Percentiles rank a stretch among this genome's conserved stretches.
phyloP scores from a whole-genome alignment of 2,888 invertebrate species.

The Philopedon plagiatum region DNA sequence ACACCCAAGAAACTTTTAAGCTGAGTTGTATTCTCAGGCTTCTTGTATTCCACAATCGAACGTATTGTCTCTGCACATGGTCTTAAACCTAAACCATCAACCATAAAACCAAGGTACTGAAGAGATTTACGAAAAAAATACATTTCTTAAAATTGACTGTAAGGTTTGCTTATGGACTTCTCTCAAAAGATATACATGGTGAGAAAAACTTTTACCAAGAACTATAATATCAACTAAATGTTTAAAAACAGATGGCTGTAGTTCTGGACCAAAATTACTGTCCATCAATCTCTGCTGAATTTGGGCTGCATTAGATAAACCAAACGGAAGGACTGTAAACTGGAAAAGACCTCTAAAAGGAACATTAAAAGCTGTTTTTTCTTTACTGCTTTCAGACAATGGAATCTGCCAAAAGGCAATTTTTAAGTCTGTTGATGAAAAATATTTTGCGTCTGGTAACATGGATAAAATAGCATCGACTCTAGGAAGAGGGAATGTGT shows the following conservation, averaged over 20 bases:
- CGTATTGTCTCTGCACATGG: conserved; percentile 55
- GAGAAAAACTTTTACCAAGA: conserved; percentile 18
- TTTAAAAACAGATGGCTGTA: conserved; percentile 40
- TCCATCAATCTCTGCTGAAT: conserved; percentile 55
- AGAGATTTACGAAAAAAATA: conserved; percentile 36
- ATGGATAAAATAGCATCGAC: conserved; percentile 39
- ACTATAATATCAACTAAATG: conserved; percentile 53
- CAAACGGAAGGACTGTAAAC: conserved; percentile 52
- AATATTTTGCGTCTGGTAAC: conserved; percentile 28
- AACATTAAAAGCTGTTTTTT: conserved; percentile 45
- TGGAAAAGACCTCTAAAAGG: conserved; percentile 35
- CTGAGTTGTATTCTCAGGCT: no score
- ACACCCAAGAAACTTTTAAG: no score
- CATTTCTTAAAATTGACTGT: conserved; percentile 42
- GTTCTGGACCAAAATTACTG: conserved; percentile 46
- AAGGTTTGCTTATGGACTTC: conserved; percentile 33
- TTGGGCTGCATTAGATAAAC: conserved; percentile 51
- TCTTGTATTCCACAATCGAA: conserved; percentile 54
- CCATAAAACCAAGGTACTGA: conserved; percentile 39
- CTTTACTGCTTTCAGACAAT: conserved; percentile 21
- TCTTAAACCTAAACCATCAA: conserved; percentile 47
- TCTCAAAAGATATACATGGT: conserved; percentile 33
- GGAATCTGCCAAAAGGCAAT: conserved; percentile 42
- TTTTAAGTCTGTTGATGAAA: conserved; percentile 40
- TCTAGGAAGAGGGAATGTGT: conserved; percentile 34